Evolutionary conservation across 2,888 invertebrate species (phyloP), one percentile per base, ranked within the genome.

Genomic region (Muscina levida): DNA sequence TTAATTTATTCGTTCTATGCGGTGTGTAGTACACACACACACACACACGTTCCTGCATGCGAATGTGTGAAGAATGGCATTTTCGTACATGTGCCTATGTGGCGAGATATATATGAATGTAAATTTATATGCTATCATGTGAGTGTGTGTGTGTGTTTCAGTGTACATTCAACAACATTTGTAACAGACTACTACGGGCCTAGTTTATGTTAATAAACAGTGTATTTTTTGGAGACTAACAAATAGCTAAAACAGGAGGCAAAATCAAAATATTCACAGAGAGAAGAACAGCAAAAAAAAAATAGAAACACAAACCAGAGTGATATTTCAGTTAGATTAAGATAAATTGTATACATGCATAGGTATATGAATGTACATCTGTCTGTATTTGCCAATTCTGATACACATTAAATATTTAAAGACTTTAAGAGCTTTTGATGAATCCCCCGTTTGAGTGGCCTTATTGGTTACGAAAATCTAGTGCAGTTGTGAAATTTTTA

Each of bases 1-100:
- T 71, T 77, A 80, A 74, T 77, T 80, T 77, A 77, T 80, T 70
- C 66, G n/a, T 46, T 31, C 37, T 37, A 37, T 59, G 59, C 19
- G 59, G 59, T 37, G n/a, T 59, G 39, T 39, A 17, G 39, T 39
- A 39, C 10, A 15, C n/a, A 10, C 11, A 59, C 59, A 39, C 10
- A 15, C n/a, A 10, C 17, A 57, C n/a, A 57, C n/a, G 22, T 17
- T 2, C 37, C 4, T 37, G 24, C 11, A 17, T 56, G 44, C 39
- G 72, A 8, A 44, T 26, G 42, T n/a, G 57, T 71, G 15, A 31
- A 31, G 8, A 3, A 31, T 8, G 8, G 31, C 8, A 31, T 31
- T 31, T 31, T 31, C 8, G 31, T 71, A 22, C 57, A 56, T 57
- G 39, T 53, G 13, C 46, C 37, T 19, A 26, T 2, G 15, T 62